Evolutionary conservation across 2,797 vertebrate genomes (phyloP).

Genomic region (Poecilia wingei): DNA sequence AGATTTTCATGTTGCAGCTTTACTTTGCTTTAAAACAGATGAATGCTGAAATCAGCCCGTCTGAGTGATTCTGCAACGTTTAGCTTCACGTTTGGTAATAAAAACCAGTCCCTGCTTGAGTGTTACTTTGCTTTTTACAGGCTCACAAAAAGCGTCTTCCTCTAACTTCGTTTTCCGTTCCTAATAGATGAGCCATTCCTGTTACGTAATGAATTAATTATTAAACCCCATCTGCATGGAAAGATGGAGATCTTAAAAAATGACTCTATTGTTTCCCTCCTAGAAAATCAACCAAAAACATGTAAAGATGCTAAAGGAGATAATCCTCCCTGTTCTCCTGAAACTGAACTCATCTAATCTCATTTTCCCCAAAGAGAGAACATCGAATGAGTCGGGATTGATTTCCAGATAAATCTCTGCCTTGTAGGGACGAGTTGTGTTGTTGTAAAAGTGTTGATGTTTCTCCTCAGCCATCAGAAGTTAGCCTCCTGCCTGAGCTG

Average conservation of each 20-base stretch:
- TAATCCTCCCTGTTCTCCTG: background rate
- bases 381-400: background rate
- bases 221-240: conserved; percentile 13
- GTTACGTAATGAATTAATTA: conserved; percentile 54
- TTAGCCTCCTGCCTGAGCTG: conserved; percentile 87
- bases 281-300: background rate
- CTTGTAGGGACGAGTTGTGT: background rate
- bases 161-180: conserved; percentile 9
- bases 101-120: background rate
- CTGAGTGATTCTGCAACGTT: background rate
- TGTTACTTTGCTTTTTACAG: conserved; percentile 15
- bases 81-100: background rate
- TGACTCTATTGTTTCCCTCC: conserved; percentile 11
- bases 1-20: background rate
- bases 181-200: conserved; percentile 10
- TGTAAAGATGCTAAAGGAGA: background rate
- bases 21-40: conserved; percentile 20
- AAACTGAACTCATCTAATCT: conserved; percentile 9
- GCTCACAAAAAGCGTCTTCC: background rate
- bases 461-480: conserved; percentile 78
- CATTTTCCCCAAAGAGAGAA: conserved; percentile 40
- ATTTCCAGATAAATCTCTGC: background rate
- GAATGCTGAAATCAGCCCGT: background rate
- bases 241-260: conserved; percentile 4
- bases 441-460: background rate